phyloP scores from a whole-genome alignment of 1,140 invertebrate species.

The Drosophila sulfurigaster region DNA sequence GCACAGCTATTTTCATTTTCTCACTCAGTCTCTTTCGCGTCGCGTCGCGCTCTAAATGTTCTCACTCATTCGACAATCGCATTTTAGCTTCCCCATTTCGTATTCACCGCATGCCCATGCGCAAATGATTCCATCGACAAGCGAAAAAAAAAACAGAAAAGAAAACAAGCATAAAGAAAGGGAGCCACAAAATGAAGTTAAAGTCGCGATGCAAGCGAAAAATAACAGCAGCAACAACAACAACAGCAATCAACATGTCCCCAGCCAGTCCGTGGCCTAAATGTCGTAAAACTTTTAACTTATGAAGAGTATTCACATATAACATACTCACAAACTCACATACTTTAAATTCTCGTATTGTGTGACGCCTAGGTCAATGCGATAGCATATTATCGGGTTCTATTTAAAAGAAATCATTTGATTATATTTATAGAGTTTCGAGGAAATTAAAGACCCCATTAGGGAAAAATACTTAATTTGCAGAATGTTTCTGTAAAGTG shows the following conservation, averaged over 20 bases:
- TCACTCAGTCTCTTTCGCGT: not conserved
- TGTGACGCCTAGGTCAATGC: constrained; percentile 25
- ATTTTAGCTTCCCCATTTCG: constrained; percentile 22
- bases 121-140: constrained; percentile 29
- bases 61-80: constrained; percentile 4
- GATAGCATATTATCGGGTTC: not conserved
- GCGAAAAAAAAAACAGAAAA: not conserved
- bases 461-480: not conserved
- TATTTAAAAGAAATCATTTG: no score
- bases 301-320: constrained; percentile 23
- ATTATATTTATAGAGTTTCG: not conserved
- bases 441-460: not conserved
- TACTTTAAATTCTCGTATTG: no score
- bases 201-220: constrained; percentile 18
- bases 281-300: constrained; percentile 41
- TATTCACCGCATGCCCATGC: constrained; percentile 46
- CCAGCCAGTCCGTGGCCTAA: constrained; percentile 39
- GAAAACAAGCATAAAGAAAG: not conserved
- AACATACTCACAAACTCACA: not conserved
- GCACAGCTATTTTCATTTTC: not conserved
- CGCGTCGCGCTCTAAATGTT: constrained; percentile 2
- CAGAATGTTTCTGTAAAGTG: not conserved
- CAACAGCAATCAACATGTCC: constrained; percentile 1
- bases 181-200: constrained; percentile 43
- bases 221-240: constrained; percentile 18